Evolutionary conservation across 2,113 vertebrate species (phyloP).

Genomic region (Siphamia tubifer): DNA sequence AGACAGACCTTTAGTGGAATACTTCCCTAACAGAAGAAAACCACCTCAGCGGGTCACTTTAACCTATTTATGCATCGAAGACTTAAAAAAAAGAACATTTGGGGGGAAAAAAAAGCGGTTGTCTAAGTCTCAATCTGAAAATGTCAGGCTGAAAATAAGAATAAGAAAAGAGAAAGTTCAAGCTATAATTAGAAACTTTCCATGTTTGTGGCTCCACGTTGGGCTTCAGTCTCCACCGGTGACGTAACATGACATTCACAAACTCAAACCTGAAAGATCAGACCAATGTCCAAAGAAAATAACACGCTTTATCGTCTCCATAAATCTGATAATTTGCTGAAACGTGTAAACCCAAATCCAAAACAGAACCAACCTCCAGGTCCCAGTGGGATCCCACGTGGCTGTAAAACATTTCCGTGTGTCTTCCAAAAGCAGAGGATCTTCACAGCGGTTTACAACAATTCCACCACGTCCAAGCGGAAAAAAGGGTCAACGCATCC

Average conservation of each 20-base stretch:
- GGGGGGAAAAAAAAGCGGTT: slow-evolving; percentile 19
- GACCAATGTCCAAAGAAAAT: slow-evolving; percentile 13
- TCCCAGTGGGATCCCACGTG: too few species aligned
- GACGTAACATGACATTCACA: slow-evolving; percentile 44
- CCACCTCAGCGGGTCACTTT: slow-evolving; percentile 47
- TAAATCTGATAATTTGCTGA: too few species aligned
- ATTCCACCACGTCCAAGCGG: too few species aligned
- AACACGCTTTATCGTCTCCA: slow-evolving; percentile 7
- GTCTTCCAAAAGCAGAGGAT: too few species aligned
- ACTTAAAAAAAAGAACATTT: slow-evolving; percentile 30
- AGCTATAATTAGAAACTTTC: slow-evolving; percentile 39
- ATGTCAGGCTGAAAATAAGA: slow-evolving; percentile 41
- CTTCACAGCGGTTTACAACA: too few species aligned
- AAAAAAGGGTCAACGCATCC: neutral
- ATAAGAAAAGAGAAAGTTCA: slow-evolving; percentile 47
- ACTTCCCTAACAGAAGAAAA: too few species aligned
- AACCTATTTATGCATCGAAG: slow-evolving; percentile 44
- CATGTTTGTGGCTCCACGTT: slow-evolving; percentile 37
- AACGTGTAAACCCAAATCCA: too few species aligned
- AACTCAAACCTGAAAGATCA: slow-evolving; percentile 33
- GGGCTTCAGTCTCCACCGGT: slow-evolving; percentile 32
- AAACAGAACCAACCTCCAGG: too few species aligned
- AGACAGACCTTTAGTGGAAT: too few species aligned
- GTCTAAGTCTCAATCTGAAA: slow-evolving; percentile 36
- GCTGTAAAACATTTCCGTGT: too few species aligned